Evolutionary conservation across 1,140 invertebrate genomes (phyloP), one percentile per base, ranked within the genome.

Genomic region (Maniola jurtina): DNA sequence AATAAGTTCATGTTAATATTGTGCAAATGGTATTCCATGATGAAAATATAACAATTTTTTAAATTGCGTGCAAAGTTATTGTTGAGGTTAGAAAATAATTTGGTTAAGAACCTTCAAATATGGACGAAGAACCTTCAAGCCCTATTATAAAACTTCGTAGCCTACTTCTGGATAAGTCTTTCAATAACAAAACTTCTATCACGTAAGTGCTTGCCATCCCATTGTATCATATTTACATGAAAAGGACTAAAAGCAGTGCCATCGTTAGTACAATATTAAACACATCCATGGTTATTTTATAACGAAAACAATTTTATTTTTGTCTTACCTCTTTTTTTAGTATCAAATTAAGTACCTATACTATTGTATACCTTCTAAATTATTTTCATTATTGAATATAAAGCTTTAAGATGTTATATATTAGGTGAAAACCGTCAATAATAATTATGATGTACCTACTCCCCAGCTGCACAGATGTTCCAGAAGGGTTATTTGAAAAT

Each of bases 401-500:
- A 42, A 47, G 2, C 42, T 54, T 13, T 5, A 9, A 33, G 3
- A 56, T 45, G n/a, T 61, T 33, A 33, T 50, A 10, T 7, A 3
- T 52, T 4, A 16, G n/a, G n/a, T 52, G 11, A 47, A 47, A 14
- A 47, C 13, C 10, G 14, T 47, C 52, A 35, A 35, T 35, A 15
- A 7, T 35, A 6, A 15, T n/a, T 34, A 35, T 52, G 7, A 40
- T 57, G 47, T 54, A 56, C 13, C 9, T 9, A 45, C 45, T 83
- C 80, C 80, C 13, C 63, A 94, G 93, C 55, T 95, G 94, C 72
- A 84, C 90, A 9, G 90, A 94, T 73, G 94, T 95, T 34, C 95
- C 95, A 1, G 92, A 93, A 62, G 74, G 88, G 5, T 89, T 95
- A 47, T 92, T 95, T n/a, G 84, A 93, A 70, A 92, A 93, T 73